Base-by-base conservation (phyloP, 2,888 invertebrate species). In the Meteorus colon region DNA sequence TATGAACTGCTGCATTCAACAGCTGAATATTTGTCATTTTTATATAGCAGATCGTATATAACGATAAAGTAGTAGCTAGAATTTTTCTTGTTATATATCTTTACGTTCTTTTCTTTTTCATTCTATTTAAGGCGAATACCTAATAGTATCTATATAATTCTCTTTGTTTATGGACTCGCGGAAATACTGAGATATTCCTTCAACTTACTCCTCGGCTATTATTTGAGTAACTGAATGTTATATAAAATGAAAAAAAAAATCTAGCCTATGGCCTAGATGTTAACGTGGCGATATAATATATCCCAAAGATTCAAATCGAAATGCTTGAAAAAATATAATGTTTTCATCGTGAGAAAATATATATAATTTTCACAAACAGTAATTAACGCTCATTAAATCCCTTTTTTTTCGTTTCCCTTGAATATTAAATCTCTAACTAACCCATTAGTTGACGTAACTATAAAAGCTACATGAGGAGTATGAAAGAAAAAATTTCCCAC, bases 401-500 rank as follows among this genome's bases (percentile, higher is more conserved):
- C 5, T 19, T 12, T 41, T 65, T 34, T 70, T 29, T 73, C 37
- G 14, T 51, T 72, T 19, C 48, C 48, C 65, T 19, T 67, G 55
- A 63, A 73, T 70, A 69, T 55, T 48, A 34, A 34, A 62, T 65
- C 14, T 37, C 19, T 37, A 41, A 37, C n/a, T 29, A 4, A 37
- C 24, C 65, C 19, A 62, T 65, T 34, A 41, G 37, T 37, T 72
- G 24, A 29, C 68, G 71, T 76, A 74, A 77, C 65, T 71, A 73
- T 75, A 76, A 74, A 65, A n/a, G 29, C 4, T 31, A 67, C 41
- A 37, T 51, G 76, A 69, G 75, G 75, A 74, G 72, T 74, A 72
- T 68, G 60, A 63, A 37, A 51, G 59, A 73, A 76, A 75, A 73
- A 81, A 83, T 81, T 78, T 75, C 77, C 73, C 77, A 78, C 63